Conservation (phyloP, 1,140 invertebrate species). For the Camponotus floridanus region DNA sequence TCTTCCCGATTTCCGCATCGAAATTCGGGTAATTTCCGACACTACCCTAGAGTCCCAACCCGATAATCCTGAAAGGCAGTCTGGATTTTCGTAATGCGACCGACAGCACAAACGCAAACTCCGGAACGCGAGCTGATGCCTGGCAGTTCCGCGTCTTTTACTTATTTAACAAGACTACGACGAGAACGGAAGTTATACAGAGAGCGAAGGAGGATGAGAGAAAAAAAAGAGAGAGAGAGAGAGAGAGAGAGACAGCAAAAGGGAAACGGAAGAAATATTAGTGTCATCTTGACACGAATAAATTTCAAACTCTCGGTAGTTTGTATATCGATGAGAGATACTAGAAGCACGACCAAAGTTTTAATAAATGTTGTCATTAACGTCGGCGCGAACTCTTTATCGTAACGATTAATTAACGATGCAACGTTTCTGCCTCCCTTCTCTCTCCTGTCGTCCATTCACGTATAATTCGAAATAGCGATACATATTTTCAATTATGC, state of each 20-base stretch:
- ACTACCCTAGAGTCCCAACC: background rate
- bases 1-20: background rate
- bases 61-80: slow-evolving; percentile 40
- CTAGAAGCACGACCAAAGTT: background rate
- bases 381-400: slow-evolving; percentile 16
- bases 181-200: background rate
- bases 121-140: background rate
- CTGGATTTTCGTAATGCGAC: slow-evolving; percentile 46
- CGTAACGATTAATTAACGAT: slow-evolving; percentile 35
- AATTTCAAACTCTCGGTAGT: background rate
- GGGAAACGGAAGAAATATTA: background rate
- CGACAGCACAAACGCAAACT: background rate
- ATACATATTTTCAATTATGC: slow-evolving; percentile 61
- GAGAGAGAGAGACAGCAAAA: slow-evolving; percentile 36
- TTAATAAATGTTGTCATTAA: slow-evolving; percentile 44
- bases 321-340: slow-evolving; percentile 4
- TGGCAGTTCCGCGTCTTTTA: slow-evolving; percentile 2
- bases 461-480: slow-evolving; percentile 55
- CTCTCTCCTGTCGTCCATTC: slow-evolving; percentile 13
- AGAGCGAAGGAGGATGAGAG: slow-evolving; percentile 9
- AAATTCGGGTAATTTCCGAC: slow-evolving; percentile 51
- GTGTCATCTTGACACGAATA: slow-evolving; percentile 7
- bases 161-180: slow-evolving; percentile 33
- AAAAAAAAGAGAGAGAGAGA: background rate
- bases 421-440: background rate